Evolutionary conservation across 2,888 invertebrate species (phyloP).

Genomic region (Brachynemurus nebulosus): DNA sequence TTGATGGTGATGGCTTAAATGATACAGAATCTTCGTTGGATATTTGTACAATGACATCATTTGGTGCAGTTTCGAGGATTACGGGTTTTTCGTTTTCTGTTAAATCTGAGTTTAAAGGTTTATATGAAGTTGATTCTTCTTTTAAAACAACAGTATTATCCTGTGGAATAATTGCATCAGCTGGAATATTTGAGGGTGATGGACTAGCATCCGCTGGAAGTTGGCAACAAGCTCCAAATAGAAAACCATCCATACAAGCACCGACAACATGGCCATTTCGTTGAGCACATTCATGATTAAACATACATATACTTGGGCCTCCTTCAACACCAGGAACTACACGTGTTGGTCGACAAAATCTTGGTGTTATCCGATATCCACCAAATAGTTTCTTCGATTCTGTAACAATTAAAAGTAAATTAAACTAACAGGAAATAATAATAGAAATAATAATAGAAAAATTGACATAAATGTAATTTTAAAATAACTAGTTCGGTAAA

Average conservation of each 20-base stretch:
- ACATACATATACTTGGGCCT: constrained; percentile 79
- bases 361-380: constrained; percentile 74
- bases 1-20: constrained; percentile 5
- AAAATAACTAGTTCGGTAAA: no score
- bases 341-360: constrained; percentile 59
- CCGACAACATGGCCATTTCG: constrained; percentile 73
- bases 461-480: no score
- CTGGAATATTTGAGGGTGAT: constrained; percentile 16
- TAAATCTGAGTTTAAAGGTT: no score
- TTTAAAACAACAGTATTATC: neutral
- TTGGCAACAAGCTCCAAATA: constrained; percentile 86
- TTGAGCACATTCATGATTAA: constrained; percentile 76
- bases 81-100: no score
- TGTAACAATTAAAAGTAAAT: constrained; percentile 24
- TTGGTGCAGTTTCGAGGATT: constrained; percentile 26
- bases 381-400: constrained; percentile 61
- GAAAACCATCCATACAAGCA: constrained; percentile 82
- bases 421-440: no score
- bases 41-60: constrained; percentile 27
- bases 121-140: no score
- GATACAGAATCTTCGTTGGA: constrained; percentile 9
- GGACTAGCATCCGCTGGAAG: constrained; percentile 34
- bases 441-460: no score
- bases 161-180: neutral
- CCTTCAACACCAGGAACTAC: constrained; percentile 40